Base-by-base conservation (phyloP, 2,888 invertebrate species). In the Agriopis leucophaearia region DNA sequence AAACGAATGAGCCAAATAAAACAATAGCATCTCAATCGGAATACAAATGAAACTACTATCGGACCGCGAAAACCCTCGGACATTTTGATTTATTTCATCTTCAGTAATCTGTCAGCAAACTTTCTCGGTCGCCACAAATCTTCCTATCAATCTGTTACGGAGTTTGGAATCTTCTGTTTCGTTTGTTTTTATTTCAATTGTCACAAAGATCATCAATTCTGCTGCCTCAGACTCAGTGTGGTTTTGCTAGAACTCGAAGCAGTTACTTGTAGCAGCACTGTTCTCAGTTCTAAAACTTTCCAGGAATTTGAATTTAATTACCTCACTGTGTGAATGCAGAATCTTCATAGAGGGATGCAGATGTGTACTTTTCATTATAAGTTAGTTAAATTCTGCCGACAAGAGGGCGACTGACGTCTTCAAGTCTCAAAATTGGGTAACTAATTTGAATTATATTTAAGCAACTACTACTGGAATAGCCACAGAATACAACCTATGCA, bases 51-150 rank as follows among this genome's bases (percentile, higher is more conserved):
- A 67, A 78, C 66, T 58, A 72, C 66, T 74, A 70, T 73, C 70
- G 66, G 70, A 47, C 73, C 75, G 79, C 75, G 74, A 78, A 79
- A 77, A 72, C 74, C 73, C 65, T 70, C 66, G 68, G 77, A 74
- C 80, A 66, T 76, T 80, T 81, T 80, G 81, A 80, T 81, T 81
- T 80, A 79, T 80, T 74, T 78, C 69, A 73, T 77, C 68, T 74
- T 72, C 72, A 78, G 84, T 82, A 82, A 84, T 84, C 84, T 81
- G 81, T 84, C 84, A 84, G 75, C 75, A 69, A 80, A 82, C 80
- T 84, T 82, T 79, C 81, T 83, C 81, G 78, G 78, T 77, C 71
- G 73, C 83, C 80, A 66, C 82, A 80, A 84, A 83, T 80, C 83
- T 75, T 68, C 73, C 74, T 75, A 83, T 84, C 84, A 83, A 84